These are phyloP conservation scores for Brachionichthys hirsutus DNA, from an alignment of 2,113 vertebrate species.

Conservation along the genomic window DNA sequence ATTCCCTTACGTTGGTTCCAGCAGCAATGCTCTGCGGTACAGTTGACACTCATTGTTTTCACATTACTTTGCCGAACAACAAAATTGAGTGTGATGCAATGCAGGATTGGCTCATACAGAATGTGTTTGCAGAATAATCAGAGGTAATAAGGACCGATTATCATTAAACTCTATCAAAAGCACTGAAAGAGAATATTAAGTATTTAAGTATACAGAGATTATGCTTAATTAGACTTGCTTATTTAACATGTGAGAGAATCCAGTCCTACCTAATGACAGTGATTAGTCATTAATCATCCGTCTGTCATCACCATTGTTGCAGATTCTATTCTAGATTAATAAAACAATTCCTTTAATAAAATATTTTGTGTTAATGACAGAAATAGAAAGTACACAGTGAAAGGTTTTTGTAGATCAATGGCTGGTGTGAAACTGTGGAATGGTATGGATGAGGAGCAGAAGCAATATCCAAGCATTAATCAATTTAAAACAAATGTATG, in stretches of 20 bases:
- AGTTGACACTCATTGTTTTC: constrained; percentile 2
- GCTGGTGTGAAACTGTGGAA: too few relatives aligned
- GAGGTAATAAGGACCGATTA: background rate
- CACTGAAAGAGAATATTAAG: background rate
- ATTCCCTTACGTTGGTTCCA: constrained; percentile 33
- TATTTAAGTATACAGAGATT: background rate
- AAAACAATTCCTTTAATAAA: constrained; percentile 38
- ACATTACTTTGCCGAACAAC: background rate
- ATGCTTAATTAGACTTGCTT: too few relatives aligned
- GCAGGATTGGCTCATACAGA: background rate
- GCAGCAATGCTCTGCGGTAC: constrained; percentile 2
- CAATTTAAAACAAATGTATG: too few relatives aligned
- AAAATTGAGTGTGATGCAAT: background rate
- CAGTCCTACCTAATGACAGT: background rate
- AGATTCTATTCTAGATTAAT: constrained; percentile 30
- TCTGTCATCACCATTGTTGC: constrained; percentile 56
- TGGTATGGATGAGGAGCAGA: too few relatives aligned
- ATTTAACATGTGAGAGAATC: background rate
- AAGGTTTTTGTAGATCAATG: too few relatives aligned
- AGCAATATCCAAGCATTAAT: too few relatives aligned
- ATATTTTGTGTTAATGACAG: constrained; percentile 17
- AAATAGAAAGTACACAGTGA: too few relatives aligned
- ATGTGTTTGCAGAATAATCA: background rate
- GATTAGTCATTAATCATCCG: too few relatives aligned
- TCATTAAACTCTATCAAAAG: background rate